Evolutionary conservation across 2,888 invertebrate species (phyloP).

Genomic region (Drosophila quasianomalipes): DNA sequence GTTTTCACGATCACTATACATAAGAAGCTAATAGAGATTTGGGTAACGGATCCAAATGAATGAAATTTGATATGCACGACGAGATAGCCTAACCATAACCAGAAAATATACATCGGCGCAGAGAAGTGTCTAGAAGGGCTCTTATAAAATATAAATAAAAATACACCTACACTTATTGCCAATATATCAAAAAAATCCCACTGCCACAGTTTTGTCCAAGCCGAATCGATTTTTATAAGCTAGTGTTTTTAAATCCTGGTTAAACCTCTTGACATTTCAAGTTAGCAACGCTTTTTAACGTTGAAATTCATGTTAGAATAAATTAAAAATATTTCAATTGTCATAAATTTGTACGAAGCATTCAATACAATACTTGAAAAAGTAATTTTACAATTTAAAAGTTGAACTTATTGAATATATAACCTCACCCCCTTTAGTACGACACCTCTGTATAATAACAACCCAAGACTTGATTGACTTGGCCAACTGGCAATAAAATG

Average conservation of each 20-base stretch:
- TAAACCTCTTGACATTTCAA: background rate
- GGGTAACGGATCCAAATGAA: slow-evolving; percentile 74
- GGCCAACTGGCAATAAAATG: slow-evolving; percentile 46
- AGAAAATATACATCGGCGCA: slow-evolving; percentile 52
- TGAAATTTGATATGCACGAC: slow-evolving; percentile 79
- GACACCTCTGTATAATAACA: slow-evolving; percentile 28
- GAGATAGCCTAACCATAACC: slow-evolving; percentile 61
- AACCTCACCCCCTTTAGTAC: background rate
- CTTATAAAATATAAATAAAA: slow-evolving; percentile 4
- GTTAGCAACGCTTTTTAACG: background rate
- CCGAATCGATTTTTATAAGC: background rate
- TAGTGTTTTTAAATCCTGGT: background rate
- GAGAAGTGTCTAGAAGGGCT: slow-evolving; percentile 35
- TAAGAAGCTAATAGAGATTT: slow-evolving; percentile 41
- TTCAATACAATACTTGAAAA: background rate
- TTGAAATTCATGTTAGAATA: background rate
- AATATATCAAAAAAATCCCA: background rate
- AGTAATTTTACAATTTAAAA: background rate
- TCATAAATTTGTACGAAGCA: background rate
- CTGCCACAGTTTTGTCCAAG: background rate
- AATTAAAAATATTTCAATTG: background rate
- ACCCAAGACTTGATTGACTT: slow-evolving; percentile 59
- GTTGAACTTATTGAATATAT: background rate
- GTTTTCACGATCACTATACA: slow-evolving; percentile 61
- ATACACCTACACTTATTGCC: background rate